Base-by-base conservation (phyloP, 2,113 vertebrate genomes). In the Callaeas wilsoni region DNA sequence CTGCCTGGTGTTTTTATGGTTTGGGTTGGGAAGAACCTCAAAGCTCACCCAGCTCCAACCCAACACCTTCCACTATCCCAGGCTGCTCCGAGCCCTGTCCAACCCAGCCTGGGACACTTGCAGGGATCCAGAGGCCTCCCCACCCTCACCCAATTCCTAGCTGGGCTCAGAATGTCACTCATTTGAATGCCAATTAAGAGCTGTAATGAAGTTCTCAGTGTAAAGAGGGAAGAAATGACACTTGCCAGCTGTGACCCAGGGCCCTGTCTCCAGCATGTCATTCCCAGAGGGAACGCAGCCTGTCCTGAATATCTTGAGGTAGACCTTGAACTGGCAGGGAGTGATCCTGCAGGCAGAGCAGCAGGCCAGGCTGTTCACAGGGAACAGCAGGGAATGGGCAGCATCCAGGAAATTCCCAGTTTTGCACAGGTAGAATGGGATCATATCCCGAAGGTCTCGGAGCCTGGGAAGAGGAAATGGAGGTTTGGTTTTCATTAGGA, bases 361-460 rank as follows among this genome's bases (percentile, higher is more conserved):
- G 85, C 95, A 94, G 2, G 90, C 68, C 3, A 94, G 67, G 86
- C 64, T 89, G 32, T 46, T 94, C 22, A 77, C 35, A 0, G 83
- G 60, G 15, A 94, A 56, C 20, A 96, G 20, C 56, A 97, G 88
- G 0, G 91, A 65, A 2, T 74, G 63, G 0, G 82, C 55, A 8
- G 97, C 97, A 0, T 79, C 62, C 1, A 70, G 11, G 67, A 97
- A 97, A 50, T 97, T 83, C 8, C 97, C 97, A 3, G 27, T 73
- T 71, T 97, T 97, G 69, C 97, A 97, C 92, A 97, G 42, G 33
- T 97, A 98, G 70, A 97, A 97, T 0, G 97, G 95, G 64, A 97
- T 89, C 80, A 89, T 92, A 17, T 97, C 95, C 56, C 53, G 67
- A 6, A 96, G 91, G 17, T 81, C 52, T 16, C 50, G 84, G 4